Conservation (phyloP, 2,113 vertebrate genomes). For the Amia ocellicauda region DNA sequence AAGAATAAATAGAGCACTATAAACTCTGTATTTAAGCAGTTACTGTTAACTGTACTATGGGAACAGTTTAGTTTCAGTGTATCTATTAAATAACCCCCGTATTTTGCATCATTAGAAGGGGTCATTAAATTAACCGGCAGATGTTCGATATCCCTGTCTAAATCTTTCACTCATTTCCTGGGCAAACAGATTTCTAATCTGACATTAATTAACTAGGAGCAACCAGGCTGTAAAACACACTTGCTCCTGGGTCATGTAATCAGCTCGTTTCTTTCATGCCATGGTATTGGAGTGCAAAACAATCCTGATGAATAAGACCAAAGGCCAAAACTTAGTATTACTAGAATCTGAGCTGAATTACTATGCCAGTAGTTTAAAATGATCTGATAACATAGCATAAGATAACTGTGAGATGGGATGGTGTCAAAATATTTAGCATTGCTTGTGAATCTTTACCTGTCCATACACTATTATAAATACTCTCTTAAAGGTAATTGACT, state of each 20-base stretch:
- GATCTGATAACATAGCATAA: constrained; percentile 61
- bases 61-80: too few species aligned
- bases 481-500: too few species aligned
- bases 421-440: constrained; percentile 71
- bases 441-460: constrained; percentile 65
- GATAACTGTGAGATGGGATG: constrained; percentile 54
- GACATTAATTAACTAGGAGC: constrained; percentile 57
- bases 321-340: constrained; percentile 40
- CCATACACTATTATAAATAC: constrained; percentile 38
- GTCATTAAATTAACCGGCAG: constrained; percentile 58
- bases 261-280: constrained; percentile 45
- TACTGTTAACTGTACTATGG: too few species aligned
- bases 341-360: constrained; percentile 61
- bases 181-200: constrained; percentile 47
- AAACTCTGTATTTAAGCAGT: too few species aligned
- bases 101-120: constrained; percentile 59
- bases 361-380: constrained; percentile 64
- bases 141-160: constrained; percentile 25
- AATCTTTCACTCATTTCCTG: constrained; percentile 47
- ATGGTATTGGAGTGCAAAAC: constrained; percentile 43
- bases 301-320: constrained; percentile 61
- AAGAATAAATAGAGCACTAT: too few species aligned
- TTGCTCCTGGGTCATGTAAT: constrained; percentile 49
- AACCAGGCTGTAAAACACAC: constrained; percentile 50
- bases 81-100: constrained; percentile 16